Evolutionary conservation across 2,113 vertebrate genomes (phyloP).

Genomic region (Platysteira castanea): DNA sequence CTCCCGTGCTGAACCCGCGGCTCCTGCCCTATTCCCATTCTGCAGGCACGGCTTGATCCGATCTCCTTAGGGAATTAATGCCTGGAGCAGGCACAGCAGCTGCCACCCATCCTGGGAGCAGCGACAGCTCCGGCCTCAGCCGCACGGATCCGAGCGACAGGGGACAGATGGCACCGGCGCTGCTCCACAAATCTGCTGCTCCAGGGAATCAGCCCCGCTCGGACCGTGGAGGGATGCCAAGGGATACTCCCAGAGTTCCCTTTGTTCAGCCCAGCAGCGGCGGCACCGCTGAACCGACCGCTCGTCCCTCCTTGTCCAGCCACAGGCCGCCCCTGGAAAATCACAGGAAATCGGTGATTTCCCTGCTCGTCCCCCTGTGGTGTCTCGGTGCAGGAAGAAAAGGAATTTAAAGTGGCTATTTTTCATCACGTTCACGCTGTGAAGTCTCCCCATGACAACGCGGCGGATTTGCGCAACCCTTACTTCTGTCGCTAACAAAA

Average conservation of each 20-base stretch:
- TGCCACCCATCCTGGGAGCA: neutral
- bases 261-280: neutral
- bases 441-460: neutral
- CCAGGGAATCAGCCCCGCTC: neutral
- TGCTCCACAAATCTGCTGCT: neutral
- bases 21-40: neutral
- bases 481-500: neutral
- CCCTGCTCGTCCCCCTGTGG: neutral
- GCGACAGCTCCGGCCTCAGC: neutral
- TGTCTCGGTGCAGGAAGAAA: neutral
- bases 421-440: neutral
- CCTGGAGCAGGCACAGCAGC: neutral
- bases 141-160: neutral
- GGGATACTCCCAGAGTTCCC: neutral
- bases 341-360: neutral
- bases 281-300: neutral
- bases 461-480: neutral
- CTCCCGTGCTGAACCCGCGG: fast-evolving
- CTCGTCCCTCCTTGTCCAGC: neutral
- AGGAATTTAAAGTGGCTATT: neutral
- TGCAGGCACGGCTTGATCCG: neutral
- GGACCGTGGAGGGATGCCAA: neutral
- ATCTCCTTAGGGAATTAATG: neutral
- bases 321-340: neutral
- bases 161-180: slow-evolving; percentile 12